These are phyloP conservation scores for Microdon myrmicae DNA, from an alignment of 2,888 invertebrate species.

Conservation along the genomic window DNA sequence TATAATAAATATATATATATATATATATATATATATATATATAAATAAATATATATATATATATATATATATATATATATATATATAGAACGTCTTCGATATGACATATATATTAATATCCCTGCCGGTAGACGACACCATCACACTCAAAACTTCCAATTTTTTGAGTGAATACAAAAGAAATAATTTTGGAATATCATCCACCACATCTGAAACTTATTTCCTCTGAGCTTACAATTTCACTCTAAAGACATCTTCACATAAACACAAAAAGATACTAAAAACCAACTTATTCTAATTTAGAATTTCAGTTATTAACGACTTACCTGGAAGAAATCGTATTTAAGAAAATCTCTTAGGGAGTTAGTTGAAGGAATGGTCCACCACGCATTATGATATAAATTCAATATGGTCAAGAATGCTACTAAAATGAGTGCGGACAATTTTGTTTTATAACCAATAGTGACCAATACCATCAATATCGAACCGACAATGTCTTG, in stretches of 20 bases:
- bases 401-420: constrained; percentile 88
- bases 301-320: background rate
- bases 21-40: too few species aligned
- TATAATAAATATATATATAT: too few species aligned
- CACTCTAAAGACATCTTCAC: background rate
- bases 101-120: too few species aligned
- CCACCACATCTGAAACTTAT: too few species aligned
- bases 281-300: background rate
- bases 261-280: background rate
- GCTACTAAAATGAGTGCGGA: constrained; percentile 93
- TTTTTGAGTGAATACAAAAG: too few species aligned
- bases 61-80: too few species aligned
- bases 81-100: too few species aligned
- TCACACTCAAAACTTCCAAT: too few species aligned
- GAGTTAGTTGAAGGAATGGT: constrained; percentile 93
- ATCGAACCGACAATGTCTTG: constrained; percentile 93
- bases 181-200: too few species aligned
- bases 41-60: too few species aligned
- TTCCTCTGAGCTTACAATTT: too few species aligned
- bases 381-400: constrained; percentile 99
- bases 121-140: too few species aligned
- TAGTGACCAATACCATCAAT: constrained; percentile 94
- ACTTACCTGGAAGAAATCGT: constrained; percentile 98
- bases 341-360: constrained; percentile 98
- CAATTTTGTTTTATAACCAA: constrained; percentile 98